phyloP scores from a whole-genome alignment of 1,140 invertebrate species.

The Drosophila kepulauana region DNA sequence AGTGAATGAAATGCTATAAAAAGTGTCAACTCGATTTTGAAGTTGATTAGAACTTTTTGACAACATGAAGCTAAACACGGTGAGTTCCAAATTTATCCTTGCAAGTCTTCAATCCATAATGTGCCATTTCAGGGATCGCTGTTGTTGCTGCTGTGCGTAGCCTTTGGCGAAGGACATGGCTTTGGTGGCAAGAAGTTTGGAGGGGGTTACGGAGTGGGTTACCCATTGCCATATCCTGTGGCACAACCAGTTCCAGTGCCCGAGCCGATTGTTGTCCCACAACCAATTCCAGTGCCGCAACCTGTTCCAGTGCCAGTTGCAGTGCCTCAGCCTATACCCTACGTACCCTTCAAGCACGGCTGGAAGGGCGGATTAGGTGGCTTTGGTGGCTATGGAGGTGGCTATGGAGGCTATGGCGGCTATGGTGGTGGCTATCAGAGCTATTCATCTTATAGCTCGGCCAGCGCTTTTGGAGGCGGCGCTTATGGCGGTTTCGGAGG shows the following conservation, averaged over 20 bases:
- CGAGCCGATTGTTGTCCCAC: constrained; percentile 42
- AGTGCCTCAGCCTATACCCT: constrained; percentile 56
- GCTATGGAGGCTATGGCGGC: constrained; percentile 55
- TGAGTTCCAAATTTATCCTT: constrained; percentile 42
- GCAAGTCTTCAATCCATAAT: neutral
- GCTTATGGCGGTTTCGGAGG: constrained; percentile 39
- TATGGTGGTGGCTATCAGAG: constrained; percentile 32
- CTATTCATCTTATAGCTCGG: constrained; percentile 7
- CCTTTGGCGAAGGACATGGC: constrained; percentile 39
- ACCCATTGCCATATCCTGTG: constrained; percentile 64
- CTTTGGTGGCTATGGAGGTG: constrained; percentile 47
- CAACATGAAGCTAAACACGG: constrained; percentile 53
- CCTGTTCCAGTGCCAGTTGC: constrained; percentile 52
- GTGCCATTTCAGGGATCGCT: constrained; percentile 21
- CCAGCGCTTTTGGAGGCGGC: constrained; percentile 17
- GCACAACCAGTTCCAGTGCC: constrained; percentile 58
- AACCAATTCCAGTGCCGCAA: constrained; percentile 40
- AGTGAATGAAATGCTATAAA: constrained; percentile 62
- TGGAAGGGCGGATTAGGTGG: constrained; percentile 52
- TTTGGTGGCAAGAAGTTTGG: constrained; percentile 61
- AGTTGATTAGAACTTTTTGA: constrained; percentile 51
- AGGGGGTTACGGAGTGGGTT: constrained; percentile 52
- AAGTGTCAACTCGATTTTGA: constrained; percentile 35
- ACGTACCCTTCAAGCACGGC: constrained; percentile 54
- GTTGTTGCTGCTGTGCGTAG: constrained; percentile 38